These are phyloP conservation scores for Fregata magnificens DNA, from an alignment of 2,113 vertebrate genomes.

Conservation along the genomic window DNA sequence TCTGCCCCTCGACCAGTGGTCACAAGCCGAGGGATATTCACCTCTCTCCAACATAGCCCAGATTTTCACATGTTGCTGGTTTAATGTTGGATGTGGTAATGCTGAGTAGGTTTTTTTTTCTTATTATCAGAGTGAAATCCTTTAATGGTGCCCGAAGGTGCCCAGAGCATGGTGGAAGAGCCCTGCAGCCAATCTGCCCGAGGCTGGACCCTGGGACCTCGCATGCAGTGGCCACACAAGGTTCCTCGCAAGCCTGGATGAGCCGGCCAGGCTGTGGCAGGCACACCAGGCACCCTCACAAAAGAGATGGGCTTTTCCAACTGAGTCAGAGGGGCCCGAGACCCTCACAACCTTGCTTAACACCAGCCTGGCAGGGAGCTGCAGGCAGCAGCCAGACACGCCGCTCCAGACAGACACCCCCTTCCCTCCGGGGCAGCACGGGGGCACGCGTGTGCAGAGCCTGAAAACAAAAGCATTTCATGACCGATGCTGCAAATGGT, in stretches of 20 bases:
- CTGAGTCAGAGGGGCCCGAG: rapidly evolving
- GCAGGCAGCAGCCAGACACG: no score
- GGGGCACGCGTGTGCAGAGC: rapidly evolving
- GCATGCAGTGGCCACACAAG: rapidly evolving
- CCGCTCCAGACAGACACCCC: rapidly evolving
- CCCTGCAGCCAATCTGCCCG: background rate
- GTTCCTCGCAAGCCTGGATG: rapidly evolving
- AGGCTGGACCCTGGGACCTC: background rate
- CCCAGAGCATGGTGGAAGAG: background rate
- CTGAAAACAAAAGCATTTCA: background rate
- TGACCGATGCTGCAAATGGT: rapidly evolving
- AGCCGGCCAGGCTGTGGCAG: background rate
- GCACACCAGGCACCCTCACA: background rate
- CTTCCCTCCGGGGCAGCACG: background rate
- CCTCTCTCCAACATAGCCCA: background rate
- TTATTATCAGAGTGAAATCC: background rate
- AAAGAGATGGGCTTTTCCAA: background rate
- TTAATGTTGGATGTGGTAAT: background rate
- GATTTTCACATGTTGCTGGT: rapidly evolving
- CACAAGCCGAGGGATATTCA: background rate
- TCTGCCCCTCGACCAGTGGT: background rate
- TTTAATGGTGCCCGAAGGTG: background rate
- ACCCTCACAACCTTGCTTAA: background rate
- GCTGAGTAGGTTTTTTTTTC: background rate
- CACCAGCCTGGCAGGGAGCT: background rate